Evolutionary conservation across 2,797 vertebrate species (phyloP), one percentile per base, ranked within the genome.

Genomic region (Salmo trutta): DNA sequence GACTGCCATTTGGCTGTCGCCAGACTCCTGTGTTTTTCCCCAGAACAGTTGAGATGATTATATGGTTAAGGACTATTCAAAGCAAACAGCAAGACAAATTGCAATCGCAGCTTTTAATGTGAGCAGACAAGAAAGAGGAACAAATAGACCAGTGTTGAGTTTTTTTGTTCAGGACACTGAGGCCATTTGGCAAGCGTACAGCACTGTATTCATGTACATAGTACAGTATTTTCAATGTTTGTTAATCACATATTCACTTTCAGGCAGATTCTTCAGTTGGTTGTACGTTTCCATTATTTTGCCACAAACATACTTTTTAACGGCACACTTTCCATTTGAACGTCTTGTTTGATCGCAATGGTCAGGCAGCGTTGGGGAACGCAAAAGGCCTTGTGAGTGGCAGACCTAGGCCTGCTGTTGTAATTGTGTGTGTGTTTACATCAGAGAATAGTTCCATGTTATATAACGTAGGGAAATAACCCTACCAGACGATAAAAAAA

Each of bases 1-100:
- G 93, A 91, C 94, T 96, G 92, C 94, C 95, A 97, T 98, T 98
- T 97, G 95, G 92, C 94, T 95, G 95, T 97, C 95, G 94, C 95
- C 96, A 95, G 94, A 93, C 94, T 93, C 94, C 92, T 90, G 81
- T 95, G 94, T 94, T 95, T 47, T 95, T 95, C 94, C 90, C 73
- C 89, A 90, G 92, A 89, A 89, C 92, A 88, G 91, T 95, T 93
- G 91, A 92, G 95, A 95, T 95, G 95, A 96, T 95, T 95, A 94
- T 93, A 95, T 88, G 93, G 92, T 95, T 94, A 94, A 95, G 93
- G 88, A 87, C 92, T 91, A 94, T 90, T 95, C 94, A 95, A 94
- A 96, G 92, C 90, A 94, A 96, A 95, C 92, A 90, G 93, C 90
- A 87, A 89, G 94, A 93, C 94, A 94, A 95, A 95, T 94, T 94